Evolutionary conservation across 2,888 invertebrate genomes (phyloP), one percentile per base, ranked within the genome.

Genomic region (Volucella inflata): DNA sequence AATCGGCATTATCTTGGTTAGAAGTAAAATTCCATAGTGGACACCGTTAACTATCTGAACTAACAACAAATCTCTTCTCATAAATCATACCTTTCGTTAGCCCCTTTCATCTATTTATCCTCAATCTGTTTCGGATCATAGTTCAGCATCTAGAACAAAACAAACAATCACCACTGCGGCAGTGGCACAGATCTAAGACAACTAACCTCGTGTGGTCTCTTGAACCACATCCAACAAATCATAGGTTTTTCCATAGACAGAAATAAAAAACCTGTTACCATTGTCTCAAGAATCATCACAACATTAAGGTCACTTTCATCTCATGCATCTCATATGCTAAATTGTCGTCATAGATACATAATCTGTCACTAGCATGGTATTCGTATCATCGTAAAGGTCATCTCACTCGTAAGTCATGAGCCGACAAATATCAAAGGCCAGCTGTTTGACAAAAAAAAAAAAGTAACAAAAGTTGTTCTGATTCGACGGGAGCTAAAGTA

Each of bases 241-340:
- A 50, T 12, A 36, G 17, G 30, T 30, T 62, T 21, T 21, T 30
- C 30, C 10, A 36, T 30, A 6, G 2, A 21, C 12, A 10, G 9
- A 44, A 36, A 30, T 17, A 14, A 50, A 72, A 59, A 72, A 72
- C 72, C 51, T 62, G 72, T 53, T 62, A 44, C 53, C 72, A 62
- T 72, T 72, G 62, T 72, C 40, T 72, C 14, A 53, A 72, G 51
- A 53, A 62, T 42, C 51, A 48, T 48, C 46, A 44, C 30, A 4
- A 30, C 57, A 65, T 50, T 57, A 57, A 57, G 65, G 60, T 68
- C 53, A 11, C 76, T 68, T 68, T 67, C 68, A 62, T 74, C 72
- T 53, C 36, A 62, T 30, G 44, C 68, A 62, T 74, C 72, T 53
- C 36, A 62, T 30, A 53, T 21, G 46, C 17, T 42, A n/a, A 53